A percentile compares a stretch with the other conserved stretches of the same genome.
These are phyloP conservation scores for Deroplatys truncata DNA, from an alignment of 2,888 invertebrate species.

Conservation along the genomic window DNA sequence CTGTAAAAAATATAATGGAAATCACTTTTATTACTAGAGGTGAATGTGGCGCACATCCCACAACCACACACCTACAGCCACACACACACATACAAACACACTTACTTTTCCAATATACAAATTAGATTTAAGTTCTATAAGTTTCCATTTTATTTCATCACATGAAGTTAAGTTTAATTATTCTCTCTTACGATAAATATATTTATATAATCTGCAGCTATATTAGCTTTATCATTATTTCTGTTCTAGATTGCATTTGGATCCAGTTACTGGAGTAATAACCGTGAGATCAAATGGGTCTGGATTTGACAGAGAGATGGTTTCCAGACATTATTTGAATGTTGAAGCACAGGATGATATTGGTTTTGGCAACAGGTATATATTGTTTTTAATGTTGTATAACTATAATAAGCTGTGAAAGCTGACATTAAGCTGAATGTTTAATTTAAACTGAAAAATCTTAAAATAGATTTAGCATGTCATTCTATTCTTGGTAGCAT, in stretches of 20 bases:
- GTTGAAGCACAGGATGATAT: slow-evolving; percentile 87
- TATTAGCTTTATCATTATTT: not conserved
- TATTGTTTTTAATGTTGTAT: not conserved
- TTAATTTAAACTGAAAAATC: not conserved
- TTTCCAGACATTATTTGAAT: slow-evolving; percentile 77
- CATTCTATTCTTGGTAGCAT: too few relatives aligned
- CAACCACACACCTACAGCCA: too few relatives aligned
- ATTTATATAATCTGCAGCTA: not conserved
- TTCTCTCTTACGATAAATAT: not conserved
- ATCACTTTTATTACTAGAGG: too few relatives aligned
- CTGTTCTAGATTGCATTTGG: slow-evolving; percentile 64
- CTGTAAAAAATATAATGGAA: too few relatives aligned
- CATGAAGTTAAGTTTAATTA: too few relatives aligned
- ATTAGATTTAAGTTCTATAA: too few relatives aligned
- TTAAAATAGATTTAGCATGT: too few relatives aligned
- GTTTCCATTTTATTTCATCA: too few relatives aligned
- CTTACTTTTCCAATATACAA: too few relatives aligned
- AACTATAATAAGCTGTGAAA: not conserved
- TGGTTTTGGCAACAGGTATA: slow-evolving; percentile 69
- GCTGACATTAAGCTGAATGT: not conserved
- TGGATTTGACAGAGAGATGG: slow-evolving; percentile 80
- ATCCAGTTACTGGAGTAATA: slow-evolving; percentile 78
- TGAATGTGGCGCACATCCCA: too few relatives aligned
- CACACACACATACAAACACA: too few relatives aligned
- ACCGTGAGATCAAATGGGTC: slow-evolving; percentile 72